Base-by-base conservation (phyloP, 1,140 invertebrate genomes). In the Leptinotarsa undecemlineata region DNA sequence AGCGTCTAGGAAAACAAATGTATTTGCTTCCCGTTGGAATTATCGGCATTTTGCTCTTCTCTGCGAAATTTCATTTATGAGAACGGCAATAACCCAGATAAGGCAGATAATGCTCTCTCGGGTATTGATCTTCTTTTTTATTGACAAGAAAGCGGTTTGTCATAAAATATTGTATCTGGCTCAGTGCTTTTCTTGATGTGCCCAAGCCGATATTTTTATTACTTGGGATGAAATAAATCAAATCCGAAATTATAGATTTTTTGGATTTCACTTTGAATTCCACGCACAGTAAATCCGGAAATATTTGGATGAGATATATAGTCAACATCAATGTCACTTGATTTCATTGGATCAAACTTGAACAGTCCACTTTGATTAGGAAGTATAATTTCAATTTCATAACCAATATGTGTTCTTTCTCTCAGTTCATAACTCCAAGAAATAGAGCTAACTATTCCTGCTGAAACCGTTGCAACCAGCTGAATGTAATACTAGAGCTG, bases 1-100 rank as follows among this genome's bases (percentile, higher is more conserved):
- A 66, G 63, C 26, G 63, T 33, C 63, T 66, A 66, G 26, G 63
- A 66, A 66, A 66, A 66, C 63, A 66, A 66, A 19, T 66, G 63
- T 23, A 66, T 66, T 21, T 21, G 51, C 51, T 57, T 57, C 51
- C n/a, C 51, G 51, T 57, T 57, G 51, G 51, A 57, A 57, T 57
- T 57, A 57, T 57, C n/a, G 51, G 51, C 51, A 14, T 57, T 57
- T 19, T 57, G 51, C 51, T 19, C 51, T 57, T 57, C 51, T 57
- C n/a, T 19, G 51, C 6, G 51, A 57, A 57, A 57, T 57, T 57
- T 57, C 51, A 57, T 57, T 57, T 57, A 57, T 57, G 51, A 17
- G 51, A 57, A 57, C 51, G 51, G 51, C 51, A 57, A 57, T 57
- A 19, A 19, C 51, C 17, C 51, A 57, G 51, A 57, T 57, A 57